A percentile compares a stretch with the other conserved stretches of the same genome.
Evolutionary conservation across 2,797 vertebrate species (phyloP).

Genomic region (Platyrinchus mystaceus): DNA sequence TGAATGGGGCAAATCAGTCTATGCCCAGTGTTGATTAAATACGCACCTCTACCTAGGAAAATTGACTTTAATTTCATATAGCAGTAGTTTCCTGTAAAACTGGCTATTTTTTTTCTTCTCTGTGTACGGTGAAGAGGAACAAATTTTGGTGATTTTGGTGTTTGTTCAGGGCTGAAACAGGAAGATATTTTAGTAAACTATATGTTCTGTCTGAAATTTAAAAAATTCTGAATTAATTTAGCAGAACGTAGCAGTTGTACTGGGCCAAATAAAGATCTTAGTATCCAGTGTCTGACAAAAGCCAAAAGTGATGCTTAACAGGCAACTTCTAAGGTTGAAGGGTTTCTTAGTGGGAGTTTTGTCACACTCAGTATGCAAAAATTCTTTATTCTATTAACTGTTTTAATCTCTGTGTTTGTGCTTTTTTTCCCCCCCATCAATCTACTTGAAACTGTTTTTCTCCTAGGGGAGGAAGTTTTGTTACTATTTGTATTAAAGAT

Average conservation of each 20-base stretch:
- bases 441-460: neutral
- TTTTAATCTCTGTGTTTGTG: neutral
- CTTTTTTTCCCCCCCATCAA: neutral
- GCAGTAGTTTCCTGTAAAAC: neutral
- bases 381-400: neutral
- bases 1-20: neutral
- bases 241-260: neutral
- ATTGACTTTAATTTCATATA: neutral
- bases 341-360: neutral
- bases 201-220: neutral
- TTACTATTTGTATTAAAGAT: neutral
- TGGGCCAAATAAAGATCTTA: neutral
- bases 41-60: neutral
- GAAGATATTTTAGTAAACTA: neutral
- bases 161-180: neutral
- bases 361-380: neutral
- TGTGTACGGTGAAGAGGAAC: neutral
- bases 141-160: neutral
- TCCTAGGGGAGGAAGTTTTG: neutral
- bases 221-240: neutral
- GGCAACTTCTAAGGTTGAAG: neutral
- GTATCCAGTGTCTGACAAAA: neutral
- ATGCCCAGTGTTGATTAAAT: neutral
- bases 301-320: neutral
- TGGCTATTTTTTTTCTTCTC: neutral